phyloP scores from a whole-genome alignment of 2,797 vertebrate genomes.

The Graptemys geographica region DNA sequence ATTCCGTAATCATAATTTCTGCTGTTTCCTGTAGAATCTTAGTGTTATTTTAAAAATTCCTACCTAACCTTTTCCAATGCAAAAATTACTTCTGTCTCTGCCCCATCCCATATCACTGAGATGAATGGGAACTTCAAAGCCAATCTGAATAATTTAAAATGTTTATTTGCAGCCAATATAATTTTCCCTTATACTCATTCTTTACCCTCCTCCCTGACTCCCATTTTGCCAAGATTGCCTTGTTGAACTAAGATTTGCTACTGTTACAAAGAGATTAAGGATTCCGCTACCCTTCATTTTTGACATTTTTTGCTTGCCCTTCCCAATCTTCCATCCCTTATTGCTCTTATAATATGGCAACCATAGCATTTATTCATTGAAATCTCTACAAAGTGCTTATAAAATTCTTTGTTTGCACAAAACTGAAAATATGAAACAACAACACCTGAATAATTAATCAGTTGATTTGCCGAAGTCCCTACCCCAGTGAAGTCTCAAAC shows the following conservation, averaged over 20 bases:
- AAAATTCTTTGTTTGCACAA: not conserved
- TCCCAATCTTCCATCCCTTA: not conserved
- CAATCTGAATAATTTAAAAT: not conserved
- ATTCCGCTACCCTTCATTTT: not conserved
- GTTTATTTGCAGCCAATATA: not conserved
- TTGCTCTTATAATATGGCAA: not conserved
- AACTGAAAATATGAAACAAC: too few relatives aligned
- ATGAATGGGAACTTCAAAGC: slow-evolving; percentile 11
- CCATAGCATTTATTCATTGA: not conserved
- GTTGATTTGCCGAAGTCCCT: not conserved
- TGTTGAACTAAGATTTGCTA: not conserved
- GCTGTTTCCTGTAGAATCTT: not conserved
- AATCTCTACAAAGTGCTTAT: not conserved
- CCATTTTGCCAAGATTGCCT: not conserved
- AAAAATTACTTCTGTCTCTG: not conserved
- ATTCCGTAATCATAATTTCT: not conserved
- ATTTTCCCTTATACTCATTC: not conserved
- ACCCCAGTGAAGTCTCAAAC: too few relatives aligned
- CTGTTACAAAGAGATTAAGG: not conserved
- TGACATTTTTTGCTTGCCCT: not conserved
- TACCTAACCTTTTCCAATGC: not conserved
- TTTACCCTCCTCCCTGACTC: not conserved
- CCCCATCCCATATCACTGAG: not conserved
- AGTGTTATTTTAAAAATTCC: not conserved
- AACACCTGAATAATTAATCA: not conserved